Evolutionary conservation across 92 coral and sea anemone genomes (phyloP), one percentile per base, ranked within the genome.

Genomic region (Siderastrea siderea): DNA sequence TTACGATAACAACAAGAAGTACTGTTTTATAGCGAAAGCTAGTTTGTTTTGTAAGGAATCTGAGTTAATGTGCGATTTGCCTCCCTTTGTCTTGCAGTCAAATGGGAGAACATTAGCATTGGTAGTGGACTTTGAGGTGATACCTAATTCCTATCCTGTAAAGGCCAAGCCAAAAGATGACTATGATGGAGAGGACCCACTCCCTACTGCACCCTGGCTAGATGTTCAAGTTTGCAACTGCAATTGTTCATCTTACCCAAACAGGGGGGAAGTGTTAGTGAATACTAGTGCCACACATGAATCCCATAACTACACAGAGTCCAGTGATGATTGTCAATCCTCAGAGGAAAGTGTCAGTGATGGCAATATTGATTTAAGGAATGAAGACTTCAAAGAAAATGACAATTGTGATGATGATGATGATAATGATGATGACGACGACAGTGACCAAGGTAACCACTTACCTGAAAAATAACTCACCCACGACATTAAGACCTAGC

Each of bases 141-240:
- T 68, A 11, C 77, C 74, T 19, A 73, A 51, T 73, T 81, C 77
- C 66, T 69, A 65, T 81, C 58, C 44, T 11, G 67, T 81, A 45
- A 81, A 62, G 47, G 57, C 52, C 13, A 14, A 43, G 53, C 86
- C 86, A 12, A 81, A 81, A 50, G 38, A 48, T 7, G 74, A 68
- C 44, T 51, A 81, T 68, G 63, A 66, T 46, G 86, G 46, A 4
- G 65, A 81, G 57, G 86, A 81, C 68, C 75, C 74, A 81, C 44
- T 81, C 66, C 77, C 76, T 7, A 5, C n/a, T 13, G 70, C 78
- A 82, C 80, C 80, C 16, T 71, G 79, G 87, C 80, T 83, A 43
- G 87, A 83, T 16, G 55, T 57, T 6, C 3, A 2, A 17, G 43
- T 52, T 4, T 82, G 86, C 69, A 57, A 47, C 10, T 83, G 87